Base-by-base conservation (phyloP, 1,140 invertebrate species). In the Centruroides vittatus region DNA sequence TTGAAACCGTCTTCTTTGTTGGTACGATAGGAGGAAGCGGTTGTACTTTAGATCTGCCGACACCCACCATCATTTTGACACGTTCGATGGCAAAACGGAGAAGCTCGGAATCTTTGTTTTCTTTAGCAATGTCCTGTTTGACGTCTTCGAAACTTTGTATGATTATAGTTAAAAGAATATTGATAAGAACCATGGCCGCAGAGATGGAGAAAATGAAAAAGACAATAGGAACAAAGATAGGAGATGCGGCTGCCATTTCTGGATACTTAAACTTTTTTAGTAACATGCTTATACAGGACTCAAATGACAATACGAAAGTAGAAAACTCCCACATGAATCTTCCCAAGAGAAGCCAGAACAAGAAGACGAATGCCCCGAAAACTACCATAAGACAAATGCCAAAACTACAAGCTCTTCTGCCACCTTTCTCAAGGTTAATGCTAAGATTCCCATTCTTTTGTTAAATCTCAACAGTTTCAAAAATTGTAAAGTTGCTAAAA, bases 101-200 rank as follows among this genome's bases (percentile, higher is more conserved):
- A 8, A 74, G 67, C 55, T 72, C 67, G 50, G 71, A 70, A 23
- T 73, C 73, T 51, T 70, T 71, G 4, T 67, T 65, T 48, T 70
- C 67, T 3, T 61, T 68, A 5, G 62, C 55, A 5, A 67, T 59
- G 52, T 74, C 70, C 7, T 66, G 54, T 52, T 72, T 67, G 10
- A 74, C 71, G 57, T 68, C 59, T 8, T 65, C 59, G 41, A 61
- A 80, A 0, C 74, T 71, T 50, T 77, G 73, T 50, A 78, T 77
- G 36, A 80, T 73, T 60, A 80, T 80, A 0, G 77, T 78, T 5
- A 80, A 67, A 60, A 80, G 76, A 68, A 80, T 77, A 67, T 80
- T 80, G 57, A 80, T 71, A 11, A 80, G 69, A 58, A 80, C 72
- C 58, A 79, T 77, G n/a, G 73, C 76, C 50, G 76, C 73, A 7